phyloP scores from a whole-genome alignment of 2,888 invertebrate genomes.

The Sarcophaga caerulescens region DNA sequence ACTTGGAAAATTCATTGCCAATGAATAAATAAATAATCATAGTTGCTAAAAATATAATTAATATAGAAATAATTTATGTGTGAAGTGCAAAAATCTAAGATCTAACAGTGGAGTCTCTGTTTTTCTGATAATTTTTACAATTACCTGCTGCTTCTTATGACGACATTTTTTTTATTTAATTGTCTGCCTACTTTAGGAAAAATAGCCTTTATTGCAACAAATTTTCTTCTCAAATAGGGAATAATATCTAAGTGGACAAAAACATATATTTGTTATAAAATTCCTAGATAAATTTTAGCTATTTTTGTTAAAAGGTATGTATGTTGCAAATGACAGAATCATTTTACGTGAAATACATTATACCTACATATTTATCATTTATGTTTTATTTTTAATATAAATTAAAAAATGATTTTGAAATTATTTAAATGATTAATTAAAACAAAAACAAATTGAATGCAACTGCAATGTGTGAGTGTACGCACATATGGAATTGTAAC shows the following conservation, averaged over 20 bases:
- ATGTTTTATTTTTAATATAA: too few relatives aligned
- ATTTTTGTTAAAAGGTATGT: not conserved
- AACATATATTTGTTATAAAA: too few relatives aligned
- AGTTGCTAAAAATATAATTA: not conserved
- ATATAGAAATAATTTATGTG: not conserved
- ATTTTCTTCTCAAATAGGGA: not conserved
- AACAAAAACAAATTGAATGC: not conserved
- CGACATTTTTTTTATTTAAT: slow-evolving; percentile 50
- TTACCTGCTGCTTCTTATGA: slow-evolving; percentile 60
- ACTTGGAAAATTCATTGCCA: slow-evolving; percentile 31
- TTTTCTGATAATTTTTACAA: slow-evolving; percentile 19
- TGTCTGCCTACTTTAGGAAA: slow-evolving; percentile 14
- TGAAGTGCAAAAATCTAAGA: slow-evolving; percentile 26
- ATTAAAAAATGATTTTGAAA: too few relatives aligned
- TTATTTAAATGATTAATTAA: too few relatives aligned
- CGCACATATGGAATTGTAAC: not conserved
- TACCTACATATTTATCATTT: not conserved
- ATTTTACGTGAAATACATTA: not conserved
- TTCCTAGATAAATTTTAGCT: not conserved
- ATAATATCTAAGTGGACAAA: too few relatives aligned
- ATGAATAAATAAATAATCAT: slow-evolving; percentile 4
- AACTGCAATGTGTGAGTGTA: not conserved
- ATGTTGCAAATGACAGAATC: not conserved
- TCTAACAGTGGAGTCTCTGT: slow-evolving; percentile 12
- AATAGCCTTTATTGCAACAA: not conserved